Conservation (phyloP, 1,140 invertebrate genomes). For the Drosophila setifemur region DNA sequence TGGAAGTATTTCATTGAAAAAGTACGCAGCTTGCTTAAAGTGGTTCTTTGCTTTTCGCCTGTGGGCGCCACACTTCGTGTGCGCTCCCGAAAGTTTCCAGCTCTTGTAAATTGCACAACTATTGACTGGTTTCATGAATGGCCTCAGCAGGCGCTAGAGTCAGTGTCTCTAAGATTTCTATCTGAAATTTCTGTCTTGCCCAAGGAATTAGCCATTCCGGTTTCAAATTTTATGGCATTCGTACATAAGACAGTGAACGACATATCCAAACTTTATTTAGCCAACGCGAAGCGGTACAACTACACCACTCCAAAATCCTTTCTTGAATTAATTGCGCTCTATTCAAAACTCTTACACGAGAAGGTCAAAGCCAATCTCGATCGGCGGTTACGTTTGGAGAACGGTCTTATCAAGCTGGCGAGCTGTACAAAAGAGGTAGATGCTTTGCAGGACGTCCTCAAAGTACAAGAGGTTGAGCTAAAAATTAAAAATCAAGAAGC, state of each 20-base stretch:
- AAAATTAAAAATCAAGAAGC: conserved; percentile 98
- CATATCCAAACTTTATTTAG: conserved; percentile 92
- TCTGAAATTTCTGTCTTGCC: conserved; percentile 91
- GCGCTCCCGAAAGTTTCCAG: conserved; percentile 96
- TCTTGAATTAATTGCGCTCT: conserved; percentile 96
- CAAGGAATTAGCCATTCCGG: conserved; percentile 87
- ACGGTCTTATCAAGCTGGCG: conserved; percentile 95
- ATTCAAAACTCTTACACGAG: conserved; percentile 91
- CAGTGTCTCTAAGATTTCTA: conserved; percentile 93
- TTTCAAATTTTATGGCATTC: conserved; percentile 96
- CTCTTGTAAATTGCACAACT: conserved; percentile 95
- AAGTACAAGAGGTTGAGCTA: conserved; percentile 95
- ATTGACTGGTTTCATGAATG: conserved; percentile 99
- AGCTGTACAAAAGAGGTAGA: conserved; percentile 95
- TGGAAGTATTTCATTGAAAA: conserved; percentile 99
- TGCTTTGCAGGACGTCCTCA: conserved; percentile 94
- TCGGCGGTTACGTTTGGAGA: conserved; percentile 95
- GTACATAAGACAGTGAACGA: conserved; percentile 96
- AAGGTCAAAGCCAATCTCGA: conserved; percentile 92
- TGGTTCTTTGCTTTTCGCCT: conserved; percentile 97
- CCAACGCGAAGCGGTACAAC: conserved; percentile 96
- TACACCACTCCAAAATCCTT: conserved; percentile 99
- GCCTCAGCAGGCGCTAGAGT: conserved; percentile 91
- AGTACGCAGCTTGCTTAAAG: conserved; percentile 94
- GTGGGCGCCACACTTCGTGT: conserved; percentile 95